Conservation (phyloP, 2,797 vertebrate genomes). For the Carapus acus region DNA sequence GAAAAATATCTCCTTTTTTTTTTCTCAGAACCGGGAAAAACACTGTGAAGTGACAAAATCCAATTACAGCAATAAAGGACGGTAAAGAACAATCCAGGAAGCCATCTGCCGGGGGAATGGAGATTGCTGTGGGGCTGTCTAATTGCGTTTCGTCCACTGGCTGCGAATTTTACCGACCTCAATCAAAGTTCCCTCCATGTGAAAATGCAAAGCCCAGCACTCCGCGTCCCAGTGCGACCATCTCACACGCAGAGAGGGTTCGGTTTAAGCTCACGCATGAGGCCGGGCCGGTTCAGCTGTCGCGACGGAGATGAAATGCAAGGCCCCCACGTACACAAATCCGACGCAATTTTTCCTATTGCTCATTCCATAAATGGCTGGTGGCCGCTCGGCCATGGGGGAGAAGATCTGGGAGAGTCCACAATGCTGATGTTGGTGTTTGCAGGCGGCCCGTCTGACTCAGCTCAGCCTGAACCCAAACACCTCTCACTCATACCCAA, state of each 20-base stretch:
- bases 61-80: constrained; percentile 62
- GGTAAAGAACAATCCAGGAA: constrained; percentile 47
- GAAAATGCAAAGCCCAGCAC: constrained; percentile 33
- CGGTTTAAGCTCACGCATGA: too few species aligned
- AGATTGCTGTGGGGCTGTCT: constrained; percentile 60
- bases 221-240: constrained; percentile 53
- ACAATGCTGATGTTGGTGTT: constrained; percentile 4
- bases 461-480: not conserved
- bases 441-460: not conserved
- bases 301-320: constrained; percentile 10
- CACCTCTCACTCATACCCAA: not conserved
- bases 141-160: constrained; percentile 62
- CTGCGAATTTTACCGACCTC: constrained; percentile 61
- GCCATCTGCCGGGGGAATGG: constrained; percentile 60
- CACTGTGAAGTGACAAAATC: constrained; percentile 59
- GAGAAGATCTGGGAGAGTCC: not conserved
- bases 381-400: not conserved
- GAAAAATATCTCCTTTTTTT: constrained; percentile 43
- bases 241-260: constrained; percentile 24
- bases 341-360: not conserved
- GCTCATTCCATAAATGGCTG: not conserved
- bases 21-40: constrained; percentile 50
- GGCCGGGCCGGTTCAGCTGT: too few species aligned
- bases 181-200: constrained; percentile 55
- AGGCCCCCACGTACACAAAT: constrained; percentile 4